Evolutionary conservation across 2,797 vertebrate genomes (phyloP).

Genomic region (Chiloscyllium punctatum): DNA sequence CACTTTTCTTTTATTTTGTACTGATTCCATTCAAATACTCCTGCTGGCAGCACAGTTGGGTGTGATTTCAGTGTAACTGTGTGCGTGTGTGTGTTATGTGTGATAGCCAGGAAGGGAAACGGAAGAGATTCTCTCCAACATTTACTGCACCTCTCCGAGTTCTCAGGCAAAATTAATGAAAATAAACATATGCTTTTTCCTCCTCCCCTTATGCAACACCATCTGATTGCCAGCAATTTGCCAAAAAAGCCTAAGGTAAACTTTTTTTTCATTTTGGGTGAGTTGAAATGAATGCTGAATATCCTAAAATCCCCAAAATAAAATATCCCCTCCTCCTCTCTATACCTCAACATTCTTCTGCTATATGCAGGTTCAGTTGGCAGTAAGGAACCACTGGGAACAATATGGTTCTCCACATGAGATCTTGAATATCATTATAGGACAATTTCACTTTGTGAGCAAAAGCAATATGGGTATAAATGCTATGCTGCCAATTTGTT

Average conservation of each 20-base stretch:
- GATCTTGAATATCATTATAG: slow-evolving; percentile 10
- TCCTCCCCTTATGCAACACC: slow-evolving; percentile 35
- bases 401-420: slow-evolving; percentile 28
- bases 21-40: slow-evolving; percentile 36
- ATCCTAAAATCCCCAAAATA: neutral
- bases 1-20: slow-evolving; percentile 36
- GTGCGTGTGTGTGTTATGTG: slow-evolving; percentile 28
- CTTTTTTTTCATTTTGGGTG: neutral
- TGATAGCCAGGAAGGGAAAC: slow-evolving; percentile 34
- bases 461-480: slow-evolving; percentile 6
- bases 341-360: neutral
- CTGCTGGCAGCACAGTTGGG: slow-evolving; percentile 28
- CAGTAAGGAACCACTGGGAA: neutral
- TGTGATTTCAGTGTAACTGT: slow-evolving; percentile 38
- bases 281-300: neutral
- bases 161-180: slow-evolving; percentile 37
- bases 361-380: slow-evolving; percentile 15
- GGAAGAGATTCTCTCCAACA: slow-evolving; percentile 31
- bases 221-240: slow-evolving; percentile 20
- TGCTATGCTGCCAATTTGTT: neutral
- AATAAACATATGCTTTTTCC: slow-evolving; percentile 37
- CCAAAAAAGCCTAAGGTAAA: neutral
- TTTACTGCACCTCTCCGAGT: slow-evolving; percentile 32
- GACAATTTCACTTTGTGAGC: slow-evolving; percentile 28
- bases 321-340: neutral